A percentile compares a stretch with the other conserved stretches of the same genome.
These are phyloP conservation scores for Blastomussa wellsi DNA, from an alignment of 92 coral and sea anemone species.

Conservation along the genomic window DNA sequence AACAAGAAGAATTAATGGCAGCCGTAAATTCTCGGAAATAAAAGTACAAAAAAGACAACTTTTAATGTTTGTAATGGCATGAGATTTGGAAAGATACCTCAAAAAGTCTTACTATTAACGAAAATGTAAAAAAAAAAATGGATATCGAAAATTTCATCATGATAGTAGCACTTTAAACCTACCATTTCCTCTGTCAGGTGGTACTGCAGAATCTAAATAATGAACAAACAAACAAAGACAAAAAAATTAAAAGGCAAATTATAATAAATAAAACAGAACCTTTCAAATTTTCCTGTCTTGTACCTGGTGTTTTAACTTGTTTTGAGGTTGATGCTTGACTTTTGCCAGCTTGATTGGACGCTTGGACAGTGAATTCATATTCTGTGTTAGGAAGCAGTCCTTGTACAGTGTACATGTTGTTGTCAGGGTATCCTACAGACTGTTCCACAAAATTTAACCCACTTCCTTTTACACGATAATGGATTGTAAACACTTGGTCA, in stretches of 20 bases:
- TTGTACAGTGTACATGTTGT: constrained; percentile 40
- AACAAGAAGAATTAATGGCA: too few relatives aligned
- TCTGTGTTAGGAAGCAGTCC: constrained; percentile 68
- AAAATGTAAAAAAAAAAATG: too few relatives aligned
- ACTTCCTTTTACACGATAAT: constrained; percentile 40
- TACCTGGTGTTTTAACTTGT: constrained; percentile 65
- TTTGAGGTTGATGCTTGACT: constrained; percentile 31
- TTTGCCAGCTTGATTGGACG: constrained; percentile 57
- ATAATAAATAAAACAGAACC: background rate
- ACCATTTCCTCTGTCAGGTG: constrained; percentile 65
- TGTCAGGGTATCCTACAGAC: constrained; percentile 33
- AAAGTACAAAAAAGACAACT: too few relatives aligned
- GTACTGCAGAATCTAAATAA: constrained; percentile 39
- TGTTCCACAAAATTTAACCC: constrained; percentile 22
- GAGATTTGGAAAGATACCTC: too few relatives aligned
- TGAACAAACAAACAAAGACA: background rate
- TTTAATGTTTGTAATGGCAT: too few relatives aligned
- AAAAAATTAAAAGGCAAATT: too few relatives aligned
- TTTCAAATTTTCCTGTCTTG: background rate
- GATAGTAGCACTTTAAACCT: background rate
- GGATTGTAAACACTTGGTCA: constrained; percentile 59
- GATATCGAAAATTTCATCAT: too few relatives aligned
- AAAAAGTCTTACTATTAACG: too few relatives aligned
- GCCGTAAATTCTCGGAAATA: too few relatives aligned
- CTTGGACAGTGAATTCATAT: constrained; percentile 65